Conservation (phyloP, 2,797 vertebrate species). For the Eremophila alpestris region DNA sequence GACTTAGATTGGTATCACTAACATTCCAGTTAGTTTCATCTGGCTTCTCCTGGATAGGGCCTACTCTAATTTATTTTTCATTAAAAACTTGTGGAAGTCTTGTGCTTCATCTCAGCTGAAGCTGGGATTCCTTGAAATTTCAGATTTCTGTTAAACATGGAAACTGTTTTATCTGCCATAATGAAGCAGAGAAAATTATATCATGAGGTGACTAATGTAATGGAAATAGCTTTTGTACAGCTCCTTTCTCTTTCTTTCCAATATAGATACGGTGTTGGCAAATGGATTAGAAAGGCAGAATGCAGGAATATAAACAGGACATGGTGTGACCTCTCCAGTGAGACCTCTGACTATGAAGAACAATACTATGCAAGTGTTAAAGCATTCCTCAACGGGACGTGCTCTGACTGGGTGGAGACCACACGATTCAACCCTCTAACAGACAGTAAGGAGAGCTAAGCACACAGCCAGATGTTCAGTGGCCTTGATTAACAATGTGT, state of each 20-base stretch:
- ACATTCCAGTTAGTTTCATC: not conserved
- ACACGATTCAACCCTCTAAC: constrained; percentile 74
- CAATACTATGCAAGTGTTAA: constrained; percentile 78
- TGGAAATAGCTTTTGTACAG: not conserved
- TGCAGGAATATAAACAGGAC: constrained; percentile 75
- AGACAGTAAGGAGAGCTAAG: constrained; percentile 75
- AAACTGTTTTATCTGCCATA: not conserved
- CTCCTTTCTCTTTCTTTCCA: not conserved
- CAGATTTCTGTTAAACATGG: not conserved
- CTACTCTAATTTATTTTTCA: not conserved
- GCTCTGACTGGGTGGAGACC: constrained; percentile 73
- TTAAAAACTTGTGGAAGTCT: not conserved
- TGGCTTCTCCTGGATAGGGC: not conserved
- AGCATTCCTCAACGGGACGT: constrained; percentile 56
- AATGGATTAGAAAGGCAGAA: constrained; percentile 74
- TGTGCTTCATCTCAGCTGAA: not conserved
- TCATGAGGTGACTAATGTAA: not conserved
- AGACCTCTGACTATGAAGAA: constrained; percentile 70
- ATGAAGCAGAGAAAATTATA: not conserved
- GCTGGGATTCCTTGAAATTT: not conserved
- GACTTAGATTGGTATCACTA: not conserved
- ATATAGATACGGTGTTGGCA: constrained; percentile 73
- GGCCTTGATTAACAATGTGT: not conserved
- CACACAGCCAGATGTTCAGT: not conserved
- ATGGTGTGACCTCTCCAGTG: constrained; percentile 78